phyloP scores from a whole-genome alignment of 2,797 vertebrate species.

The Manis crassicaudata region DNA sequence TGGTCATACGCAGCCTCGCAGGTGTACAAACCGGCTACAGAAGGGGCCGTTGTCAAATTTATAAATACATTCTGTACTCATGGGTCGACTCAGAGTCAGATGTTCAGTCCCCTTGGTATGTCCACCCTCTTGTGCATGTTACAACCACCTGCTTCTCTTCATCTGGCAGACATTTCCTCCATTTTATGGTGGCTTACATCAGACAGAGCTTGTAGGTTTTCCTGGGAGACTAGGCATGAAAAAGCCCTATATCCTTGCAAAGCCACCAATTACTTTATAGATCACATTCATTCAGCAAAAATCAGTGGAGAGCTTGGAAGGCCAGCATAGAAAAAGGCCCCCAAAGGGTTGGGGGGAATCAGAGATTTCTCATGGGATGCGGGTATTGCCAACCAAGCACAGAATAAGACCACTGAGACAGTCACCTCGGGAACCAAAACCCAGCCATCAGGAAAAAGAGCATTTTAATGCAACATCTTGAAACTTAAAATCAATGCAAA shows the following conservation, averaged over 20 bases:
- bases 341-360: background rate
- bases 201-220: background rate
- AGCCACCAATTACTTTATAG: background rate
- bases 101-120: background rate
- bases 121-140: accelerated
- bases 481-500: background rate
- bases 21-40: background rate
- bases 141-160: background rate
- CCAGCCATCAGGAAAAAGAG: background rate
- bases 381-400: background rate
- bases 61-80: background rate
- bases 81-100: background rate
- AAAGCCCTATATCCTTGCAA: background rate
- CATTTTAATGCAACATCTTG: background rate
- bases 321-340: background rate
- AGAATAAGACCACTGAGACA: background rate
- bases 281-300: background rate
- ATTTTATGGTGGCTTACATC: background rate
- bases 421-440: background rate
- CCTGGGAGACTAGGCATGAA: background rate
- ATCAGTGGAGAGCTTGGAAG: background rate
- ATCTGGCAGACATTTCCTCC: background rate
- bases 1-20: background rate
- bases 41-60: background rate
- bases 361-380: background rate